These are phyloP conservation scores for Ancistrus triradiatus DNA, from an alignment of 2,113 vertebrate genomes.

Conservation along the genomic window DNA sequence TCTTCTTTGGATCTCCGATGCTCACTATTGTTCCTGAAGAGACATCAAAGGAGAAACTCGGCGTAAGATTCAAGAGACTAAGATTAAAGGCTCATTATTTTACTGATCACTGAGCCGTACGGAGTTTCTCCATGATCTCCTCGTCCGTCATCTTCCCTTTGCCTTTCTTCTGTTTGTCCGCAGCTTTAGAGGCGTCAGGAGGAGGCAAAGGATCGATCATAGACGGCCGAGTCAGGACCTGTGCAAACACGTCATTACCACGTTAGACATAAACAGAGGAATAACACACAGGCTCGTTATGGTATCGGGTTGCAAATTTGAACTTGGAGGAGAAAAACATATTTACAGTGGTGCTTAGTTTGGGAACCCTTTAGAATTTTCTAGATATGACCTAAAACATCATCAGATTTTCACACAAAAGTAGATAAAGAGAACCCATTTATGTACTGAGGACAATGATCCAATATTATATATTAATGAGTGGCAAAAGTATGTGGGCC, in stretches of 20 bases:
- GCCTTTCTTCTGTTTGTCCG: constrained; percentile 86
- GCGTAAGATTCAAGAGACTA: not conserved
- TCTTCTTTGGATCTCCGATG: constrained; percentile 95
- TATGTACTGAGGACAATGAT: no score
- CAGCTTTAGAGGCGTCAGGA: constrained; percentile 72
- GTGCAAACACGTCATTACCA: constrained; percentile 5
- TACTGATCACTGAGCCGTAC: no score
- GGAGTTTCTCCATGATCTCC: constrained; percentile 96
- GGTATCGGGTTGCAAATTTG: no score
- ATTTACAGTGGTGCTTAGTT: no score
- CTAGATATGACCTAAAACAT: no score
- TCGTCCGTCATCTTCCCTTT: constrained; percentile 96
- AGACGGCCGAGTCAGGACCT: constrained; percentile 86
- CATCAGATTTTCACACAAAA: no score
- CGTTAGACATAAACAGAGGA: not conserved
- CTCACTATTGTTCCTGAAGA: constrained; percentile 87
- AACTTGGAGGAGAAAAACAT: no score
- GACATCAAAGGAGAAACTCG: not conserved
- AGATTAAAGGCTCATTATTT: no score
- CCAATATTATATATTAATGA: no score
- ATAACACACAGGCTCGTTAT: not conserved
- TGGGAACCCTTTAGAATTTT: no score
- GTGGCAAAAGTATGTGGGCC: no score
- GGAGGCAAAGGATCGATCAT: constrained; percentile 89
- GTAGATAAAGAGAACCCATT: no score